Conservation (phyloP, 2,113 vertebrate genomes). For the Bubo scandiacus region DNA sequence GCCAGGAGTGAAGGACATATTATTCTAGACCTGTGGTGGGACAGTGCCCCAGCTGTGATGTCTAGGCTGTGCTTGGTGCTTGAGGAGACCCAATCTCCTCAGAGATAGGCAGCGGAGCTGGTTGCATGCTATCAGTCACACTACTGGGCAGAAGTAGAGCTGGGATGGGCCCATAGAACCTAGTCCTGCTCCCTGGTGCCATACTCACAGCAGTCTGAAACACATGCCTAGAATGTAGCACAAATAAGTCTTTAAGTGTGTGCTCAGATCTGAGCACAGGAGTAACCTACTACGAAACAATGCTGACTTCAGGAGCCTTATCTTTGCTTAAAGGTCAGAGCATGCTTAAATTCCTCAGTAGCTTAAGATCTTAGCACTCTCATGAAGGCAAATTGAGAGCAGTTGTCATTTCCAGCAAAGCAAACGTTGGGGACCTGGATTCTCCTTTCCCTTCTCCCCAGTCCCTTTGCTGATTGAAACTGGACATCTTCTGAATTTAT, state of each 20-base stretch:
- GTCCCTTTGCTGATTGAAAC: not conserved
- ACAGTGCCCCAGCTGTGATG: not conserved
- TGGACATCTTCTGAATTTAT: not conserved
- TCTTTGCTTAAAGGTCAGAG: slow-evolving; percentile 40
- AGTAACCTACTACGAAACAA: not conserved
- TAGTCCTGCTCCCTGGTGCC: not conserved
- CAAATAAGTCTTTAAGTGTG: not conserved
- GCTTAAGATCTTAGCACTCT: not conserved
- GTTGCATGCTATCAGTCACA: not conserved
- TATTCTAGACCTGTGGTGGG: not conserved
- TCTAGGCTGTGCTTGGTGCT: not conserved
- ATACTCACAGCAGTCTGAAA: not conserved
- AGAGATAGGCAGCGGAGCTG: not conserved
- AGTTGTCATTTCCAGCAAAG: not conserved
- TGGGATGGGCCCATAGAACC: not conserved
- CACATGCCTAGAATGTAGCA: not conserved
- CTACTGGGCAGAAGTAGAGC: not conserved
- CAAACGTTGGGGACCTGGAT: not conserved
- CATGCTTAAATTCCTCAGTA: not conserved
- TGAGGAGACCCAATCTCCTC: not conserved
- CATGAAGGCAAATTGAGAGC: not conserved
- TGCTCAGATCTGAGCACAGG: not conserved
- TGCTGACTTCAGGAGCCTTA: not conserved
- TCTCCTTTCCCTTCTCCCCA: not conserved
- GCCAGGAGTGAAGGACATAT: not conserved